Conservation (phyloP, 2,888 invertebrate species). For the Eumerus sabulonum region DNA sequence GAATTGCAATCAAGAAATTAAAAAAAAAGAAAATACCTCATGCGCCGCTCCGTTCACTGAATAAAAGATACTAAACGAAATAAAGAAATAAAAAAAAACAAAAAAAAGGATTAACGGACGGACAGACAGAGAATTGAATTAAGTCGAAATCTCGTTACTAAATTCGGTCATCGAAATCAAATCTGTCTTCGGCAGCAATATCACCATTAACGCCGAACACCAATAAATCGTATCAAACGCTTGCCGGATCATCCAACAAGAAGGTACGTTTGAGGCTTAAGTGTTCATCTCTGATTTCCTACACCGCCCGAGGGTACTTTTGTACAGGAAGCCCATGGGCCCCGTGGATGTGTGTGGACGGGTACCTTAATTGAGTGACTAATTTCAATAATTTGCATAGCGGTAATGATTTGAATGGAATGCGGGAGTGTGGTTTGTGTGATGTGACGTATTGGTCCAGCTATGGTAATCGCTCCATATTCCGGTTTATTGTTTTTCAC, state of each 20-base stretch:
- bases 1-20: conserved; percentile 26
- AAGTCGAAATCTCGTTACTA: conserved; percentile 11
- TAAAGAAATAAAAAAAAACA: conserved; percentile 11
- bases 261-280: conserved; percentile 37
- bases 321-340: not conserved
- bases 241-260: conserved; percentile 13
- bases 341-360: too few species aligned
- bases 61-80: conserved; percentile 29
- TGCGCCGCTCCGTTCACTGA: conserved; percentile 19
- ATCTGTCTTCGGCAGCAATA: conserved; percentile 28
- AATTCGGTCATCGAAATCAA: conserved; percentile 60
- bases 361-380: not conserved
- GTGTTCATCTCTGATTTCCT: conserved; percentile 6
- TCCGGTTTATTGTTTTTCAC: conserved; percentile 59
- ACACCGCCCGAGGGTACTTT: not conserved
- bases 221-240: conserved; percentile 42
- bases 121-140: conserved; percentile 25
- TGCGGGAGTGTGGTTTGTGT: conserved; percentile 34
- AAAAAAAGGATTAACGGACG: conserved; percentile 49
- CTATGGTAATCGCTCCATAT: conserved; percentile 18
- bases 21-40: conserved; percentile 11
- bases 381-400: conserved; percentile 31
- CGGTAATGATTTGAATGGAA: conserved; percentile 32
- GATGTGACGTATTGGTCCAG: conserved; percentile 29
- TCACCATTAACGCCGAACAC: conserved; percentile 50